Conservation (phyloP, 2,888 invertebrate species). For the Drosophila melanosoma region DNA sequence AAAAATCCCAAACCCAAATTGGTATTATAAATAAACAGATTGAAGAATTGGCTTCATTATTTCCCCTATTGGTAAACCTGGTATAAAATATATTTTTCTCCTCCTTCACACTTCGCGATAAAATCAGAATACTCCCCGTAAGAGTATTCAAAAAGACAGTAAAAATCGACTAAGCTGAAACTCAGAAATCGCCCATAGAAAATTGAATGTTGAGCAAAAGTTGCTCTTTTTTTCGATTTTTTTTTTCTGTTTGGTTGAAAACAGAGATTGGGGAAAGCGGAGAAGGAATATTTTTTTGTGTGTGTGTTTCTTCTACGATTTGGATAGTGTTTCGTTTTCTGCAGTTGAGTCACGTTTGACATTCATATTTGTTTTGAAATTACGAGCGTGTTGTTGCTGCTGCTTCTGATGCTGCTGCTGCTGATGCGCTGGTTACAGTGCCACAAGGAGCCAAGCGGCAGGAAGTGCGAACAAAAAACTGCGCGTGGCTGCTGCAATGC, state of each 20-base stretch:
- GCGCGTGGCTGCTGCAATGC: slow-evolving; percentile 36
- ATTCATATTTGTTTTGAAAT: slow-evolving; percentile 72
- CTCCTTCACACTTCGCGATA: not conserved
- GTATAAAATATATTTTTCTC: not conserved
- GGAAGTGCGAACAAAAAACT: slow-evolving; percentile 39
- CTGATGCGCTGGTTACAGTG: slow-evolving; percentile 4
- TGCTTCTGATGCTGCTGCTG: slow-evolving; percentile 7
- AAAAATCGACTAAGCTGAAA: slow-evolving; percentile 4
- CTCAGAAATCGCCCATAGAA: slow-evolving; percentile 11
- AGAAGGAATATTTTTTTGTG: not conserved
- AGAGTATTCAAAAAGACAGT: not conserved
- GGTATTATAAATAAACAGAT: no score
- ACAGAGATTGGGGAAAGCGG: not conserved
- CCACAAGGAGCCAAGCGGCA: slow-evolving; percentile 6
- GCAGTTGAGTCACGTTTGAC: slow-evolving; percentile 81
- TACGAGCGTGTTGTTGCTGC: slow-evolving; percentile 38
- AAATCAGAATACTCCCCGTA: not conserved
- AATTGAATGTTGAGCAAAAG: slow-evolving; percentile 14
- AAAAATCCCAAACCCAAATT: not conserved
- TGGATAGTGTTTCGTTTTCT: slow-evolving; percentile 38
- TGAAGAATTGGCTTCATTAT: not conserved
- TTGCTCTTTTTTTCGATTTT: not conserved
- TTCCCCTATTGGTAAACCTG: not conserved
- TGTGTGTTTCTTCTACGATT: not conserved
- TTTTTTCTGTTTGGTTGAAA: not conserved